phyloP scores from a whole-genome alignment of 2,113 vertebrate genomes.

The Carollia perspicillata region DNA sequence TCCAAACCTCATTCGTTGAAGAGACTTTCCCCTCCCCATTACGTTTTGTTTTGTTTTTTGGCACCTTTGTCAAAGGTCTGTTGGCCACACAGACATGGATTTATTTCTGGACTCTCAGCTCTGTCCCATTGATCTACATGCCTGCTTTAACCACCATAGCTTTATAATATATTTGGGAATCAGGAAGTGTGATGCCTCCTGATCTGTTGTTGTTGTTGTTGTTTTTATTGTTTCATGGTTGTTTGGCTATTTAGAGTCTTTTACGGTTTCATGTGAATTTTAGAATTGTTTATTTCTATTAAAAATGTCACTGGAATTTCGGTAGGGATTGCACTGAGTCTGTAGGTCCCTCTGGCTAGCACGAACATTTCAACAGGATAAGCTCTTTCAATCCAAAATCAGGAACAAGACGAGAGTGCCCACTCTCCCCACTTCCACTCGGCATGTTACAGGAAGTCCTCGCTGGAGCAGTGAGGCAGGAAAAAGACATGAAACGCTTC shows the following conservation, averaged over 20 bases:
- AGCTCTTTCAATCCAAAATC: not conserved
- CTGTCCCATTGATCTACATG: not conserved
- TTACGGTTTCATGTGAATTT: not conserved
- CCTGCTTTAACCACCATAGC: not conserved
- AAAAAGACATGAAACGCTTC: not conserved
- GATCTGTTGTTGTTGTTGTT: not conserved
- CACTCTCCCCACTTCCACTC: not conserved
- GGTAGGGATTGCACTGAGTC: not conserved
- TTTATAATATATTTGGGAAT: conserved; percentile 42
- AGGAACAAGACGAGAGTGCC: not conserved
- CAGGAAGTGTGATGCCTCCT: not conserved
- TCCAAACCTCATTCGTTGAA: not conserved
- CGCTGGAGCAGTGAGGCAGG: not conserved
- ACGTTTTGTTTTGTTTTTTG: not conserved
- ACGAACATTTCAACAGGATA: not conserved
- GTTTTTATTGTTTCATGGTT: not conserved
- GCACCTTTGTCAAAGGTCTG: not conserved
- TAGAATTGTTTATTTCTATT: not conserved
- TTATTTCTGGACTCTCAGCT: not conserved
- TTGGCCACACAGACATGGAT: not conserved
- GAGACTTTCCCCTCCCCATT: not conserved
- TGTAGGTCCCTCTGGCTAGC: not conserved
- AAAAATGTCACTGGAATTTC: not conserved
- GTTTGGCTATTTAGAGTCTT: not conserved
- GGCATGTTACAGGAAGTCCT: not conserved